phyloP scores from a whole-genome alignment of 2,888 invertebrate genomes.

The Sialis fuliginosa region DNA sequence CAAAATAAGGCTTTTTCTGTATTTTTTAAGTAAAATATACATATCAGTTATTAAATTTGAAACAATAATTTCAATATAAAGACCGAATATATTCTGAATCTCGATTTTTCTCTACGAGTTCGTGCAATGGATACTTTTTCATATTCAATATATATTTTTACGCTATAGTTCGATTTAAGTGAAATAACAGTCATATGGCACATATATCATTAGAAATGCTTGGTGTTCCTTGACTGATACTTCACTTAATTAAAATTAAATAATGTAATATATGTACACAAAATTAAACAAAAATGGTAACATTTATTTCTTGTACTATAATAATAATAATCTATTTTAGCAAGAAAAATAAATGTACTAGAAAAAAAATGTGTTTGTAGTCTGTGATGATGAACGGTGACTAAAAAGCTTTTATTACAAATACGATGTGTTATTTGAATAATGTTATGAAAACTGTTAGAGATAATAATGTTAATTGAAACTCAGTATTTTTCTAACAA shows the following conservation, averaged over 20 bases:
- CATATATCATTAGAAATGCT: background rate
- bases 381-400: slow-evolving; percentile 4
- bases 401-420: slow-evolving; percentile 1
- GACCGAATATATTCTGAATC: too few species aligned
- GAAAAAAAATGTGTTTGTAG: slow-evolving; percentile 1
- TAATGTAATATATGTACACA: too few species aligned
- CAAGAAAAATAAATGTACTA: background rate
- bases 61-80: too few species aligned
- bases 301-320: too few species aligned
- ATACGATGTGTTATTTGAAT: background rate
- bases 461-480: slow-evolving; percentile 2
- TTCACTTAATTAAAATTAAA: background rate
- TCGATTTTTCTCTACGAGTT: too few species aligned
- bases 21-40: too few species aligned
- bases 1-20: too few species aligned
- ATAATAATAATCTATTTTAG: background rate
- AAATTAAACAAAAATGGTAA: too few species aligned
- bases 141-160: too few species aligned
- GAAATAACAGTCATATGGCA: background rate
- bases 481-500: slow-evolving; percentile 2
- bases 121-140: too few species aligned
- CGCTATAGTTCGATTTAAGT: background rate
- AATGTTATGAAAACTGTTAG: background rate
- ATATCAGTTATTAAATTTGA: too few species aligned
- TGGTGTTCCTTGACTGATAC: background rate